Base-by-base conservation (phyloP, 2,888 invertebrate genomes). In the Dryobota labecula region DNA sequence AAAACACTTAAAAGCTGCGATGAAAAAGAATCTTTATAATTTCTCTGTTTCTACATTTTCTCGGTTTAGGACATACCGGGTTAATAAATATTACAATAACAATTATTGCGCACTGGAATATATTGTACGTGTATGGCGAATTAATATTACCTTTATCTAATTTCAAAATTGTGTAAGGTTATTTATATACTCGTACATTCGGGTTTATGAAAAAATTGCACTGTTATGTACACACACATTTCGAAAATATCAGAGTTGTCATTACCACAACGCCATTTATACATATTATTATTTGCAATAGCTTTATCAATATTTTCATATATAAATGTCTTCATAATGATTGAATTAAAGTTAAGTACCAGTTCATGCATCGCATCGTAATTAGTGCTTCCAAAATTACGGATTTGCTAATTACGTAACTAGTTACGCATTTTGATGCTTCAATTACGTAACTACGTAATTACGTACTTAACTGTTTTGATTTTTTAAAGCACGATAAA, bases 31-130 rank as follows among this genome's bases (percentile, higher is more conserved):
- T 51, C 18, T 60, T 49, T 66, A 2, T 8, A 49, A 36, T 47
- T 53, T 63, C n/a, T 45, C n/a, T 47, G 7, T 53, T 30, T 33
- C n/a, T 36, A 70, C 9, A 20, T 53, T 72, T 54, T 30, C 36
- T n/a, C 0, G 8, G 65, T 24, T 45, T 47, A 24, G 9, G 30
- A 47, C 20, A 33, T 56, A 33, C 5, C 0, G 18, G 36, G 56
- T 49, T 15, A 15, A 24, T 24, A 43, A 57, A 51, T 65, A 30
- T 18, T 51, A 43, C n/a, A 36, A 20, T 51, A 36, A 15, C 6
- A 45, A 2, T 27, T 38, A 54, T 62, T 27, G 38, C 54, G 63
- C 24, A 38, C n/a, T 47, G 6, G 7, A 33, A 27, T 30, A 60
- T 27, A 27, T n/a, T 43, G 18, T 13, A 43, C n/a, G 15, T 18